phyloP scores from a whole-genome alignment of 2,113 vertebrate species.

The Pyxicephalus adspersus region DNA sequence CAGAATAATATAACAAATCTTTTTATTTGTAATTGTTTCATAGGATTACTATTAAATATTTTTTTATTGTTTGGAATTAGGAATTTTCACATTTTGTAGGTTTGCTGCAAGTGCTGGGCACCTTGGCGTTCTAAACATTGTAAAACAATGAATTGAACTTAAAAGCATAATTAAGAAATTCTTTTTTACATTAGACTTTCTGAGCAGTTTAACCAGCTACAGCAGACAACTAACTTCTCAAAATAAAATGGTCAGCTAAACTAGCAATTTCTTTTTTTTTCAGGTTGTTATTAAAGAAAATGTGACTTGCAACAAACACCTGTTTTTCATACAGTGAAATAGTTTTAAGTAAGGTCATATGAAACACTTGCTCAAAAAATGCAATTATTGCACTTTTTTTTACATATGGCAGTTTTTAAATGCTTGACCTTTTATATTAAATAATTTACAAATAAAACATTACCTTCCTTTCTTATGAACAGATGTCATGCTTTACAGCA shows the following conservation, averaged over 20 bases:
- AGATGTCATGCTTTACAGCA: constrained; percentile 51
- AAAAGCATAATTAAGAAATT: neutral
- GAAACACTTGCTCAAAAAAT: constrained; percentile 50
- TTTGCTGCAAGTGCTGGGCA: too few relatives aligned
- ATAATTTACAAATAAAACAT: constrained; percentile 55
- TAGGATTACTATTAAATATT: too few relatives aligned
- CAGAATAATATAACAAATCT: too few relatives aligned
- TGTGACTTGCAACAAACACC: constrained; percentile 17
- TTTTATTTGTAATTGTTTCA: too few relatives aligned
- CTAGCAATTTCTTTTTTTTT: neutral
- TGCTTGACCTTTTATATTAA: constrained; percentile 47
- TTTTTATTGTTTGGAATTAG: too few relatives aligned
- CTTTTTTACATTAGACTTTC: neutral
- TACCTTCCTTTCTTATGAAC: constrained; percentile 49
- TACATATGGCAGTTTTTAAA: constrained; percentile 54
- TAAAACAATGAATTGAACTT: neutral
- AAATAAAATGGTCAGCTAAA: constrained; percentile 5
- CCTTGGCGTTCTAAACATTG: too few relatives aligned
- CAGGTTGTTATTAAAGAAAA: neutral
- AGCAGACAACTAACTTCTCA: neutral
- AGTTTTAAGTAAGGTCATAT: constrained; percentile 48
- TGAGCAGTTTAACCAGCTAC: neutral
- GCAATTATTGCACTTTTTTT: constrained; percentile 46
- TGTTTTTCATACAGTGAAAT: constrained; percentile 41
- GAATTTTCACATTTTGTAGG: too few relatives aligned